phyloP scores from a whole-genome alignment of 2,113 vertebrate species.

The Sterrhoptilus dennistouni region DNA sequence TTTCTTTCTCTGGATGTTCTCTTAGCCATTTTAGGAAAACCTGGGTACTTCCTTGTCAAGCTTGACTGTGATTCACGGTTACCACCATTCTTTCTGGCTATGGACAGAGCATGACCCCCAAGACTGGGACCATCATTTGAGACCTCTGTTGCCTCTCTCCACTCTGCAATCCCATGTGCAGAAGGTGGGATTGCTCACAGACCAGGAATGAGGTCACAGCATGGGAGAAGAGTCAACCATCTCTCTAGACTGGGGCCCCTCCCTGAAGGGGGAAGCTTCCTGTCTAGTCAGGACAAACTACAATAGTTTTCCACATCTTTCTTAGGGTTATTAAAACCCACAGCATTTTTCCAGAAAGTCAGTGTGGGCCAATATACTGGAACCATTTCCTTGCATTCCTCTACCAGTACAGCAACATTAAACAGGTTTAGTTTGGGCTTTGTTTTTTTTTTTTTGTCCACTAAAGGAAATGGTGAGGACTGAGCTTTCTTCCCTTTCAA shows the following conservation, averaged over 20 bases:
- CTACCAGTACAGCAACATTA: not conserved
- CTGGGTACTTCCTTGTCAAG: not conserved
- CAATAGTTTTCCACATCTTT: not conserved
- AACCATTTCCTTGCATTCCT: not conserved
- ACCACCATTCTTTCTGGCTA: not conserved
- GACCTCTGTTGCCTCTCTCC: not conserved
- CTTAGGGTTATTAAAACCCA: not conserved
- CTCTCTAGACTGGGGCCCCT: not conserved
- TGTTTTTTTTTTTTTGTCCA: not conserved
- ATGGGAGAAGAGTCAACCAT: not conserved
- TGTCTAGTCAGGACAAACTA: not conserved
- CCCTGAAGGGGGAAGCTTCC: not conserved
- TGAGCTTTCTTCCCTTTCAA: not conserved
- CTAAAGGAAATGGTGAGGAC: not conserved
- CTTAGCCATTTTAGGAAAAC: not conserved
- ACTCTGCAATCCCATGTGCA: not conserved
- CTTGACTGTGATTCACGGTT: not conserved
- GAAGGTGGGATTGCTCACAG: not conserved
- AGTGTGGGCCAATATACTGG: accelerated
- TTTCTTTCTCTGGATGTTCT: not conserved
- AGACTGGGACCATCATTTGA: not conserved
- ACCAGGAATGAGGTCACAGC: not conserved
- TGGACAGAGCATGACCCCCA: not conserved
- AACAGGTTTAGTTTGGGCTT: not conserved
- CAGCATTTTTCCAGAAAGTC: not conserved